These are phyloP conservation scores for Bos javanicus DNA, from an alignment of 2,113 vertebrate species.

Conservation along the genomic window DNA sequence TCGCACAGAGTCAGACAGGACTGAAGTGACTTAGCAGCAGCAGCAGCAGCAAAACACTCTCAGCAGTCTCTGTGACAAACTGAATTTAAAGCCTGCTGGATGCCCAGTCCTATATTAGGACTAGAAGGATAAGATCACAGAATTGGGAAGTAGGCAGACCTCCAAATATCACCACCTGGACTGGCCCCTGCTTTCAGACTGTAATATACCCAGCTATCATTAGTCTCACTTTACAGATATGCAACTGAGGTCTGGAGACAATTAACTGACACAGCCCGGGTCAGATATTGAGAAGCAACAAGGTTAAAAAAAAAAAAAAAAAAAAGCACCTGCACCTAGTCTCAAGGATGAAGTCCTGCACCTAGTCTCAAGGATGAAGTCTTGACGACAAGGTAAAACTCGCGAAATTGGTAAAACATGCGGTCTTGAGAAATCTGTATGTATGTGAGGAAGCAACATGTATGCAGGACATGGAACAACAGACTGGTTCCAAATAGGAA, in stretches of 20 bases:
- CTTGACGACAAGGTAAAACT: conserved; percentile 3
- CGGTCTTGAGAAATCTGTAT: neutral
- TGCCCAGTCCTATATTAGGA: neutral
- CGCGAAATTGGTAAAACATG: neutral
- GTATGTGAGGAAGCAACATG: neutral
- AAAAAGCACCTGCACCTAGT: neutral
- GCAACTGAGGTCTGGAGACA: neutral
- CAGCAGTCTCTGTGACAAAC: neutral
- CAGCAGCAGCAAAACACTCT: neutral
- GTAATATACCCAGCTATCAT: neutral
- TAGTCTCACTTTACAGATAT: neutral
- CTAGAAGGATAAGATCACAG: neutral
- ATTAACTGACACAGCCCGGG: neutral
- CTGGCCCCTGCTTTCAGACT: neutral
- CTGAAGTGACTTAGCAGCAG: too few relatives aligned
- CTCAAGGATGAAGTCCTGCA: neutral
- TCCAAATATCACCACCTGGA: neutral
- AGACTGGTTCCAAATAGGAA: neutral
- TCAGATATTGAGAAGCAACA: neutral
- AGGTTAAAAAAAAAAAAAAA: neutral
- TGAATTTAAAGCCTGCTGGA: neutral
- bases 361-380: neutral
- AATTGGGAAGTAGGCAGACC: neutral
- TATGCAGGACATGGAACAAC: neutral
- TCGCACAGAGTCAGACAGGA: too few relatives aligned